Percentiles rank a stretch among this genome's conserved stretches.
phyloP scores from a whole-genome alignment of 2,888 invertebrate species.

The Charanyca ferruginea region DNA sequence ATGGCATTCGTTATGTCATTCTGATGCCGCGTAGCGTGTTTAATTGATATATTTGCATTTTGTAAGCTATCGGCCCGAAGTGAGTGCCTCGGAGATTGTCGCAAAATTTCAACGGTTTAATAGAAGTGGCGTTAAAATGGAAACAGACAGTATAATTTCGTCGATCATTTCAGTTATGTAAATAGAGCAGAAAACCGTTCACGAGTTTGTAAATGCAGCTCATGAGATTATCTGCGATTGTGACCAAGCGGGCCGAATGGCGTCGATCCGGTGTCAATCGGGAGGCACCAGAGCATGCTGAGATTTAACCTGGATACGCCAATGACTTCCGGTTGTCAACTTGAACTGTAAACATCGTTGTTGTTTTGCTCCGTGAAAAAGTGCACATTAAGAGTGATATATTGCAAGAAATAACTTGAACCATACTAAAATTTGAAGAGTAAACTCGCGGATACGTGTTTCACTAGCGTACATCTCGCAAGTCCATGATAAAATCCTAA shows the following conservation, averaged over 20 bases:
- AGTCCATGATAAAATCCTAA: no score
- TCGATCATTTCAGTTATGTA: constrained; percentile 83
- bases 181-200: constrained; percentile 87
- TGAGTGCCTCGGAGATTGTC: constrained; percentile 67
- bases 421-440: no score
- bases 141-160: constrained; percentile 83
- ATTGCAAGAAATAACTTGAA: no score
- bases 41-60: constrained; percentile 75
- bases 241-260: constrained; percentile 75
- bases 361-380: no score
- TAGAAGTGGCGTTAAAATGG: constrained; percentile 75
- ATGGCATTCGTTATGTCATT: constrained; percentile 71
- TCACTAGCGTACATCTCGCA: no score
- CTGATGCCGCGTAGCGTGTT: constrained; percentile 70
- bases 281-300: constrained; percentile 79
- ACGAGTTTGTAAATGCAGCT: constrained; percentile 77
- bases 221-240: constrained; percentile 84
- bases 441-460: no score
- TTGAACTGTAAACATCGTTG: no score
- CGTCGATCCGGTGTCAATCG: constrained; percentile 67
- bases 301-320: constrained; percentile 76
- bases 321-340: no score
- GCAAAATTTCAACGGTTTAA: constrained; percentile 71
- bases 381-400: no score
- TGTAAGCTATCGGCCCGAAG: constrained; percentile 75